Conservation (phyloP, 2,797 vertebrate genomes). For the Sebastiscus albofasciatus region DNA sequence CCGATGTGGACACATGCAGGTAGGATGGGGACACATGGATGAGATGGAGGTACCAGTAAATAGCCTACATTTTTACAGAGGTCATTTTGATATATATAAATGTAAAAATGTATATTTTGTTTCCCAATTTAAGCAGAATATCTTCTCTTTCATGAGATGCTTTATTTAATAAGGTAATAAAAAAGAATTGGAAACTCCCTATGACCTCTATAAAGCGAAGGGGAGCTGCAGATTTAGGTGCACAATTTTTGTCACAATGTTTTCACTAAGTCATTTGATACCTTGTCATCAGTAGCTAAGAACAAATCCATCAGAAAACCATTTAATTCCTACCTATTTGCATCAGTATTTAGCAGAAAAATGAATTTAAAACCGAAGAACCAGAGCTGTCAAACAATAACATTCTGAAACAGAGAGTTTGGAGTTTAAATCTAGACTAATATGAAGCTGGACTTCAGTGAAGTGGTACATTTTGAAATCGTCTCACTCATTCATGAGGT, state of each 20-base stretch:
- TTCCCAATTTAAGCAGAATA: neutral
- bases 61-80: neutral
- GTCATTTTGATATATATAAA: neutral
- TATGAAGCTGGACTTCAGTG: neutral
- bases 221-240: no score
- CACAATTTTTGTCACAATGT: no score
- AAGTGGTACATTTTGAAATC: neutral
- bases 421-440: neutral
- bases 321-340: neutral
- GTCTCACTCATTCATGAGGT: neutral
- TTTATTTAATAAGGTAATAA: neutral
- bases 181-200: neutral
- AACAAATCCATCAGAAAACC: neutral
- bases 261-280: neutral
- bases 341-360: neutral
- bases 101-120: neutral
- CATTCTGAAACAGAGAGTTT: neutral
- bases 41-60: neutral
- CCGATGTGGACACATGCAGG: neutral
- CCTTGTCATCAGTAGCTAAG: neutral
- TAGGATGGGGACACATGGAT: neutral
- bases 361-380: neutral
- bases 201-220: neutral
- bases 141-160: neutral
- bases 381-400: neutral